Conservation (phyloP, 2,113 vertebrate genomes). For the Electrona antarctica region DNA sequence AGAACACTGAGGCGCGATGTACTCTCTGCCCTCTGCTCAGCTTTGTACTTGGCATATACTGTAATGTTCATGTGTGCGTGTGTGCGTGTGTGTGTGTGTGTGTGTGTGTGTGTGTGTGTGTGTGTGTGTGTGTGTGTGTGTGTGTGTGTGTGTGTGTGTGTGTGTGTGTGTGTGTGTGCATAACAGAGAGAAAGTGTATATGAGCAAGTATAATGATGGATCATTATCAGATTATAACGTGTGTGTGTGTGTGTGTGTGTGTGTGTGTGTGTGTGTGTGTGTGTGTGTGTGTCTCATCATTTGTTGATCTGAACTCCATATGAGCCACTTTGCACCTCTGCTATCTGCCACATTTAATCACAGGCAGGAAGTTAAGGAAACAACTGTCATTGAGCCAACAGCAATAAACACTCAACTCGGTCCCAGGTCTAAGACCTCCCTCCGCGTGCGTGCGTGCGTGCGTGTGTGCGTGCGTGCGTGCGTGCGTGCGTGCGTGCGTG, state of each 20-base stretch:
- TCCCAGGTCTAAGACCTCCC: constrained; percentile 32
- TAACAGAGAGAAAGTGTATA: constrained; percentile 20
- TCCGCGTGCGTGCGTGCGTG: constrained; percentile 1
- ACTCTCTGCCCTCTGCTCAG: constrained; percentile 39
- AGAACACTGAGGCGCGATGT: constrained; percentile 48
- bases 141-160: constrained; percentile 1
- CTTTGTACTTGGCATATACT: constrained; percentile 39
- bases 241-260: constrained; percentile 4
- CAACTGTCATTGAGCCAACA: constrained; percentile 83
- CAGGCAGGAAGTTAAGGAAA: constrained; percentile 81
- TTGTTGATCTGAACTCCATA: constrained; percentile 76
- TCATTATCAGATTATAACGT: constrained; percentile 20
- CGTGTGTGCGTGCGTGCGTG: constrained; percentile 1
- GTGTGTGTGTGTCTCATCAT: constrained; percentile 55
- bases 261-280: constrained; percentile 16
- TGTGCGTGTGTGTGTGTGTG: background rate
- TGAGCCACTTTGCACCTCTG: constrained; percentile 67
- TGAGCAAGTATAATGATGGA: constrained; percentile 31
- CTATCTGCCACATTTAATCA: constrained; percentile 82
- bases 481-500: constrained; percentile 6
- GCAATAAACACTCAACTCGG: constrained; percentile 80
- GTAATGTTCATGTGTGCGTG: background rate
- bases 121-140: too few species aligned
- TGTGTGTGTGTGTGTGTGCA: constrained; percentile 10
- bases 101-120: background rate